These are phyloP conservation scores for Hemicrepidius hirtus DNA, from an alignment of 2,888 invertebrate genomes.

Conservation along the genomic window DNA sequence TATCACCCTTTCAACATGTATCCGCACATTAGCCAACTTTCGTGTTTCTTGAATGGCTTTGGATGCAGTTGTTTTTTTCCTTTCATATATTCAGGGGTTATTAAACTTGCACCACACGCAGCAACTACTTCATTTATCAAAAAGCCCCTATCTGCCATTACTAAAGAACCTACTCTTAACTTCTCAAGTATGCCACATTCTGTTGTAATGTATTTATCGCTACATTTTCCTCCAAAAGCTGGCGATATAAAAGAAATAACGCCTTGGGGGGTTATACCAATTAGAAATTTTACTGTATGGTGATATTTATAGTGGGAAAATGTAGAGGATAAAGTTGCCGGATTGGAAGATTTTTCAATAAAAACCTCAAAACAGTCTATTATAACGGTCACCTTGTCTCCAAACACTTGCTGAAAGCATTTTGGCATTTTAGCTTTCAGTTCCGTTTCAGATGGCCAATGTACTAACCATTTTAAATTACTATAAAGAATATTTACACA, in stretches of 20 bases:
- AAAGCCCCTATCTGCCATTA: background rate
- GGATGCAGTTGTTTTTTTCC: background rate
- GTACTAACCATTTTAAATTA: too few relatives aligned
- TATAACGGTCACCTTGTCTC: too few relatives aligned
- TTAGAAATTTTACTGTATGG: slow-evolving; percentile 7
- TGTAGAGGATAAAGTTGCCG: too few relatives aligned
- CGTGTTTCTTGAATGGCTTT: background rate
- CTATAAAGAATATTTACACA: too few relatives aligned
- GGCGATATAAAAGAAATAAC: background rate
- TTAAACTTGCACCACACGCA: background rate
- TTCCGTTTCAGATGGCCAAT: too few relatives aligned
- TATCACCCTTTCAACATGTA: background rate
- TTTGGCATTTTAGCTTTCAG: too few relatives aligned
- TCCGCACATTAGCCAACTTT: background rate
- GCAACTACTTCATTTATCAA: background rate
- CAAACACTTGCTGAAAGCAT: too few relatives aligned
- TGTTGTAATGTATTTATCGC: background rate
- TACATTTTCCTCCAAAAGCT: background rate
- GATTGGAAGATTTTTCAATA: too few relatives aligned
- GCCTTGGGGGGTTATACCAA: background rate
- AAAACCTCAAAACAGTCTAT: too few relatives aligned
- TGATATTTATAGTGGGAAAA: too few relatives aligned
- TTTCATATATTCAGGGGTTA: background rate
- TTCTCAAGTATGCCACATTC: background rate
- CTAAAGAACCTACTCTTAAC: background rate